Base-by-base conservation (phyloP, 2,113 vertebrate genomes). In the Notechis scutatus region DNA sequence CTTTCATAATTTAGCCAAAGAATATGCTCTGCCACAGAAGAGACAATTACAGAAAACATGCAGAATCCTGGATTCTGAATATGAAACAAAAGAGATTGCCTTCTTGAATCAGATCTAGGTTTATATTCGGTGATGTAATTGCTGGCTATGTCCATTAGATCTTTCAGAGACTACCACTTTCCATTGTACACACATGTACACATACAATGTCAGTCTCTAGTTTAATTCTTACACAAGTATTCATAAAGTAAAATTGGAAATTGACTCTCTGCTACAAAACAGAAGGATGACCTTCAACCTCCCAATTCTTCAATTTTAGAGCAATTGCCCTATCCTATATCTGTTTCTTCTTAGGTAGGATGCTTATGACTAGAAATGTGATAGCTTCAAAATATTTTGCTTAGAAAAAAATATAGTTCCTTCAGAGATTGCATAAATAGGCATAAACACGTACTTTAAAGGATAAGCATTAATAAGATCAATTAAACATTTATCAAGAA, bases 401-500 rank as follows among this genome's bases (percentile, higher is more conserved):
- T 29, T 86, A 42, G 21, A 11, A 74, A 74, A 90, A 54, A 61
- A 42, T 45, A 42, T 24, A 23, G 64, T 24, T 89, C 52, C 5
- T 24, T 45, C 39, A 90, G 10, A 61, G 57, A 89, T 42, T 20
- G 15, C 52, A 34, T 69, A 42, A 85, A 81, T 64, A 15, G 39
- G 50, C 34, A 39, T 55, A 29, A 86, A 92, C 81, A 24, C 47
- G 64, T 54, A 45, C 45, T 24, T 87, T 34, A 90, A 92, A 54
- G 29, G 88, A 56, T 87, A 94, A 87, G 91, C 55, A 92, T 91
- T 47, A 86, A 64, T 64, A 90, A 90, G 52, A 56, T 81, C 47
- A 94, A 92, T 94, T 90, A 86, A 92, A 94, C 87, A 90, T 94
- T 64, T 86, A 92, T 90, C 91, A 87, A 45, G 21, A 45, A 90